Evolutionary conservation across 2,113 vertebrate genomes (phyloP).

Genomic region (Dunckerocampus dactyliophorus): DNA sequence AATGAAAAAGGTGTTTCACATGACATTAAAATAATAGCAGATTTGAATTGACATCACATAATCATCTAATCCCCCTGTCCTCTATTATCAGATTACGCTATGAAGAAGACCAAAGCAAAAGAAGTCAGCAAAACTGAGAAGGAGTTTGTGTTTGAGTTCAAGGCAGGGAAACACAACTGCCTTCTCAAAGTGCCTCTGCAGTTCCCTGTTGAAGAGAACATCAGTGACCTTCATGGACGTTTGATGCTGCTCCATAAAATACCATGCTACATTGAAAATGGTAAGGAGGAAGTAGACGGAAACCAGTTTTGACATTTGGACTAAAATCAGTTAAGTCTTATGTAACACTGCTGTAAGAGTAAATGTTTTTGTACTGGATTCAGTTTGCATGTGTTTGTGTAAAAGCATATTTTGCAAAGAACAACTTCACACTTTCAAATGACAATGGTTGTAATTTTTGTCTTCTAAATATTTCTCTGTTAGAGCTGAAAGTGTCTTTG

Average conservation of each 20-base stretch:
- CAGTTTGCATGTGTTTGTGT: too few relatives aligned
- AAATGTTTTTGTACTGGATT: too few relatives aligned
- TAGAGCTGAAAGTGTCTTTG: conserved; percentile 85
- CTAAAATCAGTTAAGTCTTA: too few relatives aligned
- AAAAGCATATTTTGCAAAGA: too few relatives aligned
- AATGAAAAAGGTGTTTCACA: not conserved
- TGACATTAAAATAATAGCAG: not conserved
- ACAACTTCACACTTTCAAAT: not conserved
- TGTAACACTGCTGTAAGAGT: too few relatives aligned
- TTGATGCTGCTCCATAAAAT: conserved; percentile 88
- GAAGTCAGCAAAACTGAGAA: conserved; percentile 70
- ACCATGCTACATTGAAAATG: conserved; percentile 88
- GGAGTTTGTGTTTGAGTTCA: conserved; percentile 87
- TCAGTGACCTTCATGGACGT: conserved; percentile 84
- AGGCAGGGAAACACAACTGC: conserved; percentile 76
- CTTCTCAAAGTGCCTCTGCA: conserved; percentile 84
- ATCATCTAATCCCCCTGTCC: not conserved
- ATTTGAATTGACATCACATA: not conserved
- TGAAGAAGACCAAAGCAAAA: conserved; percentile 84
- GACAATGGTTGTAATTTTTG: not conserved
- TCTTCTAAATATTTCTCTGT: not conserved
- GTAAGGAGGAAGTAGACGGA: conserved; percentile 60
- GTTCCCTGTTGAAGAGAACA: conserved; percentile 85
- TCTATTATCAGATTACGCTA: conserved; percentile 50
- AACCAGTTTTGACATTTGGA: too few relatives aligned